phyloP scores from a whole-genome alignment of 2,797 vertebrate species.

The Diplodus puntazzo region DNA sequence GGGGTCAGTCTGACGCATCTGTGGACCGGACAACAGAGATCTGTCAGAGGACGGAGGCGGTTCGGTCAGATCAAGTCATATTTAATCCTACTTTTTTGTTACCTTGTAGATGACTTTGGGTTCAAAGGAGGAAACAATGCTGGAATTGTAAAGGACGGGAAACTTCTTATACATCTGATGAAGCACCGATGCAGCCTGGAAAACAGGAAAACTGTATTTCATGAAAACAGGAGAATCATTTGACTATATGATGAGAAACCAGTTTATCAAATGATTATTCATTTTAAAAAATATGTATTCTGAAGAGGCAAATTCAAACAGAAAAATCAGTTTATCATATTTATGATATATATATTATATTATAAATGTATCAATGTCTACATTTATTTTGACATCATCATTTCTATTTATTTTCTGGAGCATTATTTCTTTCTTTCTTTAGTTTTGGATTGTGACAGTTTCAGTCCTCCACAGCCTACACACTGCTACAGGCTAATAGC shows the following conservation, averaged over 20 bases:
- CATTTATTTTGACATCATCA: too few relatives aligned
- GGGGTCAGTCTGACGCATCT: constrained; percentile 93
- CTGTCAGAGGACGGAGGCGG: background rate
- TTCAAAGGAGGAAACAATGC: constrained; percentile 73
- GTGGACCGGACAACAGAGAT: constrained; percentile 68
- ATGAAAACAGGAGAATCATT: background rate
- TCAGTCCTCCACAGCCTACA: too few relatives aligned
- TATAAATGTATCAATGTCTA: too few relatives aligned
- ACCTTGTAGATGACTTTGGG: constrained; percentile 96
- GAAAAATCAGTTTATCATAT: too few relatives aligned
- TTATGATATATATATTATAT: too few relatives aligned
- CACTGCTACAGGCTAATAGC: too few relatives aligned
- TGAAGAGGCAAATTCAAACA: too few relatives aligned
- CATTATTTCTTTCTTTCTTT: too few relatives aligned
- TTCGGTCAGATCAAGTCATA: background rate
- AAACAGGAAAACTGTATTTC: constrained; percentile 13
- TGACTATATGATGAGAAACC: background rate
- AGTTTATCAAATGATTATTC: background rate
- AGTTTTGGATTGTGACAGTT: too few relatives aligned
- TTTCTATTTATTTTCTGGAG: too few relatives aligned
- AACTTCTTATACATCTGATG: constrained; percentile 88
- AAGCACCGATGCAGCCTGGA: constrained; percentile 71
- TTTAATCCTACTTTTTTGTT: constrained; percentile 32
- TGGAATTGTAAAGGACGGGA: constrained; percentile 70
- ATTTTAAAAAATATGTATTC: too few relatives aligned